Percentiles rank a stretch among this genome's conserved stretches.
These are phyloP conservation scores for Coilia nasus DNA, from an alignment of 2,797 vertebrate genomes.

Conservation along the genomic window DNA sequence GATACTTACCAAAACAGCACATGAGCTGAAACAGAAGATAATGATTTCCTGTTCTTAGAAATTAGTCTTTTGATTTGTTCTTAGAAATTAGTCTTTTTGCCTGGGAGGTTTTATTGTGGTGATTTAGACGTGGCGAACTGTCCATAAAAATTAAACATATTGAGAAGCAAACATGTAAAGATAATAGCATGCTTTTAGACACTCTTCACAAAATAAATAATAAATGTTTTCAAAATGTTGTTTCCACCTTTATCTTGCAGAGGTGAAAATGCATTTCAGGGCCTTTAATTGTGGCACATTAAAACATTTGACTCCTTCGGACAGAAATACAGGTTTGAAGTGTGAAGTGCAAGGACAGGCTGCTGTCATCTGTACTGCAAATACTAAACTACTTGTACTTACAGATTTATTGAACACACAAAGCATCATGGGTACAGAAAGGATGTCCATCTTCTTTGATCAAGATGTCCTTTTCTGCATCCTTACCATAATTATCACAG, in stretches of 20 bases:
- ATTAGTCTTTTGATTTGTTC: constrained; percentile 51
- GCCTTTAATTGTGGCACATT: too few species aligned
- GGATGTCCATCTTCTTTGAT: neutral
- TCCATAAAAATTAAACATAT: neutral
- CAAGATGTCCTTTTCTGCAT: neutral
- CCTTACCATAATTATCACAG: neutral
- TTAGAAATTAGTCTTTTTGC: constrained; percentile 42
- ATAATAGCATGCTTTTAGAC: neutral
- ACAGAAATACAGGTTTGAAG: too few species aligned
- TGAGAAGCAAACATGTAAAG: neutral
- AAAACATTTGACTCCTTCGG: too few species aligned
- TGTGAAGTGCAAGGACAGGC: too few species aligned
- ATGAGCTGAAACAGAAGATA: neutral
- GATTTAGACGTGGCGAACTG: neutral
- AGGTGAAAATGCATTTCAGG: too few species aligned
- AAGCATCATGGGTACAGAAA: too few species aligned
- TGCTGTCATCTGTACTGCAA: too few species aligned
- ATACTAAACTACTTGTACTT: too few species aligned
- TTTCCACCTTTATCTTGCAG: too few species aligned
- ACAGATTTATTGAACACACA: too few species aligned
- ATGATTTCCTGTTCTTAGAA: constrained; percentile 31
- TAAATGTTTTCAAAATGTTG: too few species aligned
- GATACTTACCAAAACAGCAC: constrained; percentile 39
- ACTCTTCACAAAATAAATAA: too few species aligned
- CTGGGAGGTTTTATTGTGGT: constrained; percentile 19